These are phyloP conservation scores for Pithys albifrons DNA, from an alignment of 2,113 vertebrate species.

Conservation along the genomic window DNA sequence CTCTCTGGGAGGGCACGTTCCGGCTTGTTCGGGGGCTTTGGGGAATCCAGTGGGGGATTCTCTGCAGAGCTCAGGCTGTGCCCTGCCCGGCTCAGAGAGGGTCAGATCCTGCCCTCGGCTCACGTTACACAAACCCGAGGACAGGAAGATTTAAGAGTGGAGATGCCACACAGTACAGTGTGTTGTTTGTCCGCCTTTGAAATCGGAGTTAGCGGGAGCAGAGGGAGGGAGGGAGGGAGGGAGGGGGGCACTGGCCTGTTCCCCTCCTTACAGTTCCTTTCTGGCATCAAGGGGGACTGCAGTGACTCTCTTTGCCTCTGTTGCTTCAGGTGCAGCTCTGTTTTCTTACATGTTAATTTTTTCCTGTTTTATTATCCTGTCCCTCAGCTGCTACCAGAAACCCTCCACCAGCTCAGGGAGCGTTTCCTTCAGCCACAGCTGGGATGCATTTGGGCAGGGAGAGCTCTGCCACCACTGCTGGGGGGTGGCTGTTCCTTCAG, in stretches of 20 bases:
- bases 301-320: slow-evolving; percentile 67
- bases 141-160: slow-evolving; percentile 82
- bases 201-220: slow-evolving; percentile 69
- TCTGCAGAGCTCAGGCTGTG: neutral
- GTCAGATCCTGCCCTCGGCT: slow-evolving; percentile 72
- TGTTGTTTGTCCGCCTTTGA: slow-evolving; percentile 81
- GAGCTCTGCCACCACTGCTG: neutral
- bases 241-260: slow-evolving; percentile 53
- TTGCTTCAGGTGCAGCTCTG: slow-evolving; percentile 82
- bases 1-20: neutral
- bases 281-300: slow-evolving; percentile 62
- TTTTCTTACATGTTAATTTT: slow-evolving; percentile 84
- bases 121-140: slow-evolving; percentile 76
- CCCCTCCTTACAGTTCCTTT: slow-evolving; percentile 69
- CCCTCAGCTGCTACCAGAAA: slow-evolving; percentile 60
- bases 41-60: neutral
- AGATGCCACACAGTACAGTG: slow-evolving; percentile 76
- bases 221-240: slow-evolving; percentile 23
- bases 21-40: neutral
- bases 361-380: slow-evolving; percentile 77
- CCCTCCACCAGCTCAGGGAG: slow-evolving; percentile 2
- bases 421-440: slow-evolving; percentile 22
- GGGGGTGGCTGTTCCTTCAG: neutral
- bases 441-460: neutral
- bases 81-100: slow-evolving; percentile 28